Conservation (phyloP, 1,140 invertebrate genomes). For the Brachystomella parvula region DNA sequence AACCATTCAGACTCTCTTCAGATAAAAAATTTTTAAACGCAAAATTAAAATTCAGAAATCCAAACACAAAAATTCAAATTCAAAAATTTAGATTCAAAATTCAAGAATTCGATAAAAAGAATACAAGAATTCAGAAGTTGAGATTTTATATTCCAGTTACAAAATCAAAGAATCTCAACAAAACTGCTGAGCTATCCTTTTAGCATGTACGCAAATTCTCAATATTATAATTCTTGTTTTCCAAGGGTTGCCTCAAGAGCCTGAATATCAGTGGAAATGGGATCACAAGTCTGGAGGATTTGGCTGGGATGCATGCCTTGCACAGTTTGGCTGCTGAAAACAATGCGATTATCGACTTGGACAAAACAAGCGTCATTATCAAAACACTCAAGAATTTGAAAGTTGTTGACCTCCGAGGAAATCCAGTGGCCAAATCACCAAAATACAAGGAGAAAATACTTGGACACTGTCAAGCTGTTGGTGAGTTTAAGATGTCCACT, state of each 20-base stretch:
- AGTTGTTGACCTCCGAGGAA: slow-evolving; percentile 24
- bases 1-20: too few relatives aligned
- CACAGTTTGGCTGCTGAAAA: slow-evolving; percentile 16
- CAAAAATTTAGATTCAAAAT: too few relatives aligned
- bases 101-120: too few relatives aligned
- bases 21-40: too few relatives aligned
- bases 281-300: slow-evolving; percentile 26
- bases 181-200: background rate
- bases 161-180: background rate
- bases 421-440: slow-evolving; percentile 25
- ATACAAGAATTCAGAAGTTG: too few relatives aligned
- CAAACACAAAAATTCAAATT: too few relatives aligned
- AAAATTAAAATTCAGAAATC: too few relatives aligned
- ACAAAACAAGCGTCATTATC: slow-evolving; percentile 16
- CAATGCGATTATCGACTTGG: slow-evolving; percentile 23
- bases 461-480: slow-evolving; percentile 21
- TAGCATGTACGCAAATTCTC: too few relatives aligned
- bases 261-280: slow-evolving; percentile 30
- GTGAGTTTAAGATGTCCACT: slow-evolving; percentile 1
- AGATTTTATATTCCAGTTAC: too few relatives aligned
- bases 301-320: slow-evolving; percentile 16
- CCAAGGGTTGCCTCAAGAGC: slow-evolving; percentile 11
- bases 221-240: slow-evolving; percentile 18
- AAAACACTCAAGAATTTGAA: slow-evolving; percentile 20
- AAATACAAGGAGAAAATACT: slow-evolving; percentile 32